Evolutionary conservation across 1,140 invertebrate species (phyloP), one percentile per base, ranked within the genome.

Genomic region (Heliconius hermathena): DNA sequence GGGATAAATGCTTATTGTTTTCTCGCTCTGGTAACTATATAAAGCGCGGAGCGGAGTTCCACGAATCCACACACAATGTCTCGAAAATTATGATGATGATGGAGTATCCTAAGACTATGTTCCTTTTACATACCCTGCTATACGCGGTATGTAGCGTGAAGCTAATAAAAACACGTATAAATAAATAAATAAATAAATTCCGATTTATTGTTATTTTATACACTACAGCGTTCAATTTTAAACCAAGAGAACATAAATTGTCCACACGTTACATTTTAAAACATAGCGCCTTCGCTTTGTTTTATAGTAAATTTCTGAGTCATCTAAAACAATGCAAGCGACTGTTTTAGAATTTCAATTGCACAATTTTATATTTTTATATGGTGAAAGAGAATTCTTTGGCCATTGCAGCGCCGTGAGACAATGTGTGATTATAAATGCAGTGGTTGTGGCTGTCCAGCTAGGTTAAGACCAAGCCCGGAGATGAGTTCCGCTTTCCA

Each of bases 221-320:
- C 60, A 29, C 26, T 66, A 13, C 4, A 66, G 26, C 26, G 26
- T 66, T 66, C 22, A 66, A 66, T 66, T 66, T 66, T 66, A 66
- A 66, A 66, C 13, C 22, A 66, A 26, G 60, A 66, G 60, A 66
- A 66, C 26, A 66, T 66, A 66, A 66, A 66, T 66, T 66, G 60
- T 66, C 60, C 60, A 66, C 60, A 66, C n/a, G 60, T 66, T 66
- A 29, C 60, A 66, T 66, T 66, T 66, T 66, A 66, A 66, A 66
- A 66, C 60, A 26, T 60, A 66, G 60, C 60, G 22, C 26, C 60
- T 29, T 66, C 60, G 26, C 60, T 6, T 66, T 66, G 60, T 29
- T 66, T 66, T 66, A 29, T 66, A 66, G 60, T 66, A 29, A 16
- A 66, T 66, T 52, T 66, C 60, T 29, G 26, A 29, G 22, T 66